Conservation (phyloP, 2,797 vertebrate genomes). For the Leontocebus nigricollis region DNA sequence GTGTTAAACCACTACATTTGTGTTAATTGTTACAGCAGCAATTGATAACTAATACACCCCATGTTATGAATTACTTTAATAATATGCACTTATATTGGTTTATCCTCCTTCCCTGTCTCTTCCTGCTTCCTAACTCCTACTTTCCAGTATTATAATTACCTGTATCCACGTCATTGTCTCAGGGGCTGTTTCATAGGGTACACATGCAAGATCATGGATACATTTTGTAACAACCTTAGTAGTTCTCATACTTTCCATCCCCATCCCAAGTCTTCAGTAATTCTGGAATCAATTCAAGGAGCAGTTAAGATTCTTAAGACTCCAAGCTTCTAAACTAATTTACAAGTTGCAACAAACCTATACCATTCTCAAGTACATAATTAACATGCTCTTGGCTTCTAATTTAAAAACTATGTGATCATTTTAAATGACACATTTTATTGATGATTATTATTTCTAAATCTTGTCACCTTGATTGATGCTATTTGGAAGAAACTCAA, state of each 20-base stretch:
- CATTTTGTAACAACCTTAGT: background rate
- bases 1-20: background rate
- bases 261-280: background rate
- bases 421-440: slow-evolving; percentile 16
- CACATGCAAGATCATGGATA: background rate
- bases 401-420: slow-evolving; percentile 20
- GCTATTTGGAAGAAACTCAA: background rate
- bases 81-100: background rate
- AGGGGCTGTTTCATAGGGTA: background rate
- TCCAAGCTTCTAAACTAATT: background rate
- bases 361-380: slow-evolving; percentile 38
- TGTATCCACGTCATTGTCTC: background rate
- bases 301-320: background rate
- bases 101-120: slow-evolving; percentile 9
- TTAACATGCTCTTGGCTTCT: slow-evolving; percentile 1
- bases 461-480: background rate
- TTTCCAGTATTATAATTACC: background rate
- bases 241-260: background rate
- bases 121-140: background rate
- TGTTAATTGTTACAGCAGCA: background rate
- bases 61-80: background rate
- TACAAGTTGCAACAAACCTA: slow-evolving; percentile 18
- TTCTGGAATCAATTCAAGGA: background rate
- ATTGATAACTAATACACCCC: background rate
- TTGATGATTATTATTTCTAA: slow-evolving; percentile 48